Evolutionary conservation across 2,888 invertebrate species (phyloP), one percentile per base, ranked within the genome.

Genomic region (Cantharis lateralis): DNA sequence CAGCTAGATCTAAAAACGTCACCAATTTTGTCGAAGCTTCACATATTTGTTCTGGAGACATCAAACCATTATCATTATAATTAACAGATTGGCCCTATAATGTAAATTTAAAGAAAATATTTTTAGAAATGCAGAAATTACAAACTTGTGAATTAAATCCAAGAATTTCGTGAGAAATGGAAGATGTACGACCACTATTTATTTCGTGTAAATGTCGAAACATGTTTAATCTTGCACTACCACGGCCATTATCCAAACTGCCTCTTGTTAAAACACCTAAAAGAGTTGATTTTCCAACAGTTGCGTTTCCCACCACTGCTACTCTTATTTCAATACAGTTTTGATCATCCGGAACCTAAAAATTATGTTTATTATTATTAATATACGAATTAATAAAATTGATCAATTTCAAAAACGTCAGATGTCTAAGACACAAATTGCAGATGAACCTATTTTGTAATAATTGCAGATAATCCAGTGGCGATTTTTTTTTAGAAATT

Each of bases 241-340:
- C 98, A 75, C 96, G 91, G 0, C 99, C 99, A 89, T 99, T 98
- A 88, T 99, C 99, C 77, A 97, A 89, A 87, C 96, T 96, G 24
- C 98, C 98, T 88, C 98, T 98, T 0, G 98, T 98, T 28, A 99
- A 88, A 0, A 99, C 98, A 11, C 99, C 99, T 28, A 98, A 91
- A 32, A 99, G 90, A 0, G 98, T 99, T 7, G 98, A 98, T 87
- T 99, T 99, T n/a, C 98, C 98, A 1, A 96, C 97, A 89, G 98
- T 98, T 81, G 97, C 97, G 82, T 96, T 96, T 0, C 99, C 99
- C 87, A 98, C 92, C 32, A 99, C 98, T 0, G 98, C 98, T 4
- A 98, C 93, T 72, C 98, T 90, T 64, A 99, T 90, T 87, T 99
- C 98, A 70, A 97, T 94, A 74, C 94, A 95, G 84, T 95, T 95